Evolutionary conservation across 2,113 vertebrate genomes (phyloP).

Genomic region (Eurystomus gularis): DNA sequence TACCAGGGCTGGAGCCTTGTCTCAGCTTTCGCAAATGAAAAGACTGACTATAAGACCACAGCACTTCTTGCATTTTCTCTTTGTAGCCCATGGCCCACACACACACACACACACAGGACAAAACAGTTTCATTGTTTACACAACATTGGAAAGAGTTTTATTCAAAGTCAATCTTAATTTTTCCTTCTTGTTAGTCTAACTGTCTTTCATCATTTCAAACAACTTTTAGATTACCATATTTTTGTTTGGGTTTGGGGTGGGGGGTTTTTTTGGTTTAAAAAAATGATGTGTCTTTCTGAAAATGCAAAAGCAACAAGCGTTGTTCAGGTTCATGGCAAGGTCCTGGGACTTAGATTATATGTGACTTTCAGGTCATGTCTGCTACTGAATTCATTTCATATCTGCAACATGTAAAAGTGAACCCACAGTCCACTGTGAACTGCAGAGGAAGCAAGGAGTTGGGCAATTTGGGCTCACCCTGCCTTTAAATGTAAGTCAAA

Average conservation of each 20-base stretch:
- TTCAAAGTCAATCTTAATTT: neutral
- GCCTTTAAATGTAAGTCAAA: neutral
- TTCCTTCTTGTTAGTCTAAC: neutral
- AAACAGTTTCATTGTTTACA: slow-evolving; percentile 6
- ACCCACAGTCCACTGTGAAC: neutral
- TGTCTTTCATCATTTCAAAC: neutral
- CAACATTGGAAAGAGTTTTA: neutral
- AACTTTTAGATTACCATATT: neutral
- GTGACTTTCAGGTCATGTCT: neutral
- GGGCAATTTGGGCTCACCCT: neutral
- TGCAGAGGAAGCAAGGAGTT: neutral
- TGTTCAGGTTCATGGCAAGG: neutral
- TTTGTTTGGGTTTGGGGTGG: too few species aligned
- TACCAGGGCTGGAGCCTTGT: neutral
- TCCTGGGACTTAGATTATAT: neutral
- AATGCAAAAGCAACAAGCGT: neutral
- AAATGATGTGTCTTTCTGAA: neutral
- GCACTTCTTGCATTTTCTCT: neutral
- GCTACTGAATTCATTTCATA: neutral
- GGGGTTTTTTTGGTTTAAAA: neutral
- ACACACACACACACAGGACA: neutral
- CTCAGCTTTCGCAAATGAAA: neutral
- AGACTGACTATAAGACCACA: neutral
- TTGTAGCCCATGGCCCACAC: neutral
- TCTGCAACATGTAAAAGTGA: neutral